A percentile compares a stretch with the other conserved stretches of the same genome.
These are phyloP conservation scores for Tragelaphus scriptus DNA, from an alignment of 2,113 vertebrate genomes.

Conservation along the genomic window DNA sequence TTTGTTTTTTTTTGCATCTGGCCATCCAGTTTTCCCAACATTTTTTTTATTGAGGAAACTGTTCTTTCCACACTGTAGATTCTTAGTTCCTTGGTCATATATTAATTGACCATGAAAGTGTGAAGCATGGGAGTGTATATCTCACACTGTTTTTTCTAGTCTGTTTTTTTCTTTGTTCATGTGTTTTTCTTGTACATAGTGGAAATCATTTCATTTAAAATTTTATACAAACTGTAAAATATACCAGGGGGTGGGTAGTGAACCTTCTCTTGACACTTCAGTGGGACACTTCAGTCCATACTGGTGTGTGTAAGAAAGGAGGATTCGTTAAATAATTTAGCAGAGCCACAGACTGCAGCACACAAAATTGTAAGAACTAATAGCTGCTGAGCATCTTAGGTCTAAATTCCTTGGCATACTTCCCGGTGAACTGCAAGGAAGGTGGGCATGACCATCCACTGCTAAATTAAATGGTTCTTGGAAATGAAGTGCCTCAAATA, in stretches of 20 bases:
- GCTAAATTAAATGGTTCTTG: background rate
- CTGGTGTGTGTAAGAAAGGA: background rate
- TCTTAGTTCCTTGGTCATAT: background rate
- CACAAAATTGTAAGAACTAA: background rate
- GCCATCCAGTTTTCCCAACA: background rate
- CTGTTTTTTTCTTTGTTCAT: background rate
- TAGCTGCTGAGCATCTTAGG: background rate
- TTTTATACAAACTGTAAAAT: background rate
- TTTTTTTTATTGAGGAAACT: background rate
- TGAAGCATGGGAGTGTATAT: background rate
- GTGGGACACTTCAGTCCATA: accelerated
- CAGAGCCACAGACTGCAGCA: background rate
- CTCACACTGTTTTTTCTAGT: background rate
- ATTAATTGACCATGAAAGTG: background rate
- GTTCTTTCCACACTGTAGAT: background rate
- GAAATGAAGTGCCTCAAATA: background rate
- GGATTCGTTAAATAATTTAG: background rate
- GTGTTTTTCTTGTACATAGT: background rate
- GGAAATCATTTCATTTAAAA: background rate
- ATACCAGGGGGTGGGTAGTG: no score
- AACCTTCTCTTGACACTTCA: background rate
- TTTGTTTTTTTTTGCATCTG: background rate
- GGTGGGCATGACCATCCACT: background rate
- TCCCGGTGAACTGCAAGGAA: background rate
- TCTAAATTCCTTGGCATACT: background rate